These are phyloP conservation scores for Heterohyrax brucei DNA, from an alignment of 2,797 vertebrate species.

Conservation along the genomic window DNA sequence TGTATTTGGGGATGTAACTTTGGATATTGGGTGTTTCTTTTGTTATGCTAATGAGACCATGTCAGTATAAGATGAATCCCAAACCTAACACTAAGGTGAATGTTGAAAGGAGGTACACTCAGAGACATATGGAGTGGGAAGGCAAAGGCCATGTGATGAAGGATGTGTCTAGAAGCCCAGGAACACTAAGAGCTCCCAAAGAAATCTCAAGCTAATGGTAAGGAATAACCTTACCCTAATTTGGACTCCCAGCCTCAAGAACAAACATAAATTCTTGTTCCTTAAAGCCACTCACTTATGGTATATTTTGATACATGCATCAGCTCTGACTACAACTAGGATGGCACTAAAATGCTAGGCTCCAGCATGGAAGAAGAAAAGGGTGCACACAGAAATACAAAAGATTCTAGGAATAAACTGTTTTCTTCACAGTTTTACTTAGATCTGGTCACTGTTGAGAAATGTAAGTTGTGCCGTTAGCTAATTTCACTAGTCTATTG, in stretches of 20 bases:
- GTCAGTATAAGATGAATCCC: background rate
- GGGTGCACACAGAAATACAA: background rate
- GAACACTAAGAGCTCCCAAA: background rate
- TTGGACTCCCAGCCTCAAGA: background rate
- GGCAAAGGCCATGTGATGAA: background rate
- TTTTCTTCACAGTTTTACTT: slow-evolving; percentile 28
- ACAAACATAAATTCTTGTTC: background rate
- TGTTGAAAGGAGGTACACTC: background rate
- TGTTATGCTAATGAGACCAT: background rate
- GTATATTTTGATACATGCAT: background rate
- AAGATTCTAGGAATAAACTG: background rate
- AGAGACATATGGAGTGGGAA: background rate
- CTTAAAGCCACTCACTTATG: background rate
- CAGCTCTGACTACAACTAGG: background rate
- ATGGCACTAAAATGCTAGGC: background rate
- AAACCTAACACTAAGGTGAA: background rate
- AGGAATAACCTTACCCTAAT: background rate
- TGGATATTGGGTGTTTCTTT: background rate
- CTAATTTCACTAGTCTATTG: background rate
- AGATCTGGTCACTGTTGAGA: background rate
- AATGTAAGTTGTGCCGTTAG: background rate
- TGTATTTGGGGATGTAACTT: background rate
- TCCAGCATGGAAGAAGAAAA: background rate
- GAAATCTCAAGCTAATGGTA: background rate
- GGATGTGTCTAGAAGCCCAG: background rate